A percentile compares a stretch with the other conserved stretches of the same genome.
These are phyloP conservation scores for Lindbergichthys nudifrons DNA, from an alignment of 2,797 vertebrate genomes.

Conservation along the genomic window DNA sequence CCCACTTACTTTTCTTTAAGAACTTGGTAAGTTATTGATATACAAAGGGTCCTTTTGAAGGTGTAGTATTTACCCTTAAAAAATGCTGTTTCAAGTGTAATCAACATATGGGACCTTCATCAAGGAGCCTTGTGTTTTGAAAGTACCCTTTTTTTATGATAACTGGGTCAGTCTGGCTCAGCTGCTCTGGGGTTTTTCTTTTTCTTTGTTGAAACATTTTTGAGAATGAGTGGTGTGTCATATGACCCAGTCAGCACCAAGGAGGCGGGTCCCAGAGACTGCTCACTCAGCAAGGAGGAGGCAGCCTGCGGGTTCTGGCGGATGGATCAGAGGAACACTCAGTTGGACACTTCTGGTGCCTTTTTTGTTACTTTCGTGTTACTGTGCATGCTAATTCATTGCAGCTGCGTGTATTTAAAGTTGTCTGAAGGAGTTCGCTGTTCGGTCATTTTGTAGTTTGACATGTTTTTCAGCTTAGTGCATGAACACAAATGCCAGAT, in stretches of 20 bases:
- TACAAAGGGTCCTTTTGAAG: too few species aligned
- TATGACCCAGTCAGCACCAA: conserved; percentile 52
- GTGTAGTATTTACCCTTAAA: too few species aligned
- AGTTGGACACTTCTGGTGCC: conserved; percentile 1
- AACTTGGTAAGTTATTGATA: too few species aligned
- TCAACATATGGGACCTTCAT: too few species aligned
- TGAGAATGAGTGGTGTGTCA: conserved; percentile 42
- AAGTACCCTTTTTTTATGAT: too few species aligned
- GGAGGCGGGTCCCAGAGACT: conserved; percentile 31
- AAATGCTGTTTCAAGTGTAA: too few species aligned
- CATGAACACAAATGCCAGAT: background rate
- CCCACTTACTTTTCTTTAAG: too few species aligned
- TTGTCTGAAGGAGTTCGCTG: background rate
- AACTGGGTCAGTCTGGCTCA: too few species aligned
- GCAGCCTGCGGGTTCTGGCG: conserved; percentile 7
- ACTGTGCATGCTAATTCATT: background rate
- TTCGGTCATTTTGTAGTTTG: background rate
- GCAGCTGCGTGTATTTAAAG: conserved; percentile 5
- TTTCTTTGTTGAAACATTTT: too few species aligned
- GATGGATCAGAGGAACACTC: conserved; percentile 31
- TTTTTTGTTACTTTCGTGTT: background rate
- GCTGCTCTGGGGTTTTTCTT: too few species aligned
- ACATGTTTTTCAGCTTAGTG: background rate
- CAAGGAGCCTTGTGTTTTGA: too few species aligned
- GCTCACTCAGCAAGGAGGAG: conserved; percentile 53